Conservation (phyloP, 2,888 invertebrate species). For the Drosophila cognata region DNA sequence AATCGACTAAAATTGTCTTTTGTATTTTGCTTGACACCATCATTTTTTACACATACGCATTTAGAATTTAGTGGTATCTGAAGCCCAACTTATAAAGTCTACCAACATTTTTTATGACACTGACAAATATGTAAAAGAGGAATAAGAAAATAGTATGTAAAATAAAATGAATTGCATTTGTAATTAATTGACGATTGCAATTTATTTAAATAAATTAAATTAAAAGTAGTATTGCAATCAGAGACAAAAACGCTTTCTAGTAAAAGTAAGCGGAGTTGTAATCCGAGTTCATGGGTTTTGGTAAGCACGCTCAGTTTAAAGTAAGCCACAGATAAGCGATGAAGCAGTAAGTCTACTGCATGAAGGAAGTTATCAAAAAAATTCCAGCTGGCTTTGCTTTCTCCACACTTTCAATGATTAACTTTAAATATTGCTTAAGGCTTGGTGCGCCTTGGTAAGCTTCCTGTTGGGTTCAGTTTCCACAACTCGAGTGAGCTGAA, state of each 20-base stretch:
- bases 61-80: not conserved
- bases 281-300: not conserved
- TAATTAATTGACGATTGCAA: not conserved
- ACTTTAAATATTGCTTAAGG: constrained; percentile 14
- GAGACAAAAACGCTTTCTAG: not conserved
- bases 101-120: not conserved
- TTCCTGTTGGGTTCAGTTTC: constrained; percentile 11
- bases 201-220: not conserved
- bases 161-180: not conserved
- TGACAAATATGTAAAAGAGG: not conserved
- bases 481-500: constrained; percentile 31
- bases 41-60: not conserved
- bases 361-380: not conserved
- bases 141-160: not conserved
- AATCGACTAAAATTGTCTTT: not conserved
- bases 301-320: not conserved
- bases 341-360: not conserved
- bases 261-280: not conserved
- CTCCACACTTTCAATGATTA: constrained; percentile 11
- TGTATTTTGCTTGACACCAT: not conserved
- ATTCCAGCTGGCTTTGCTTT: not conserved
- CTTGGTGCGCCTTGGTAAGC: constrained; percentile 7
- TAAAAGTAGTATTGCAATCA: not conserved
- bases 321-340: not conserved
- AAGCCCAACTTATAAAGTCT: not conserved